Conservation (phyloP, 1,140 invertebrate species). For the Sarcophaga peregrina region DNA sequence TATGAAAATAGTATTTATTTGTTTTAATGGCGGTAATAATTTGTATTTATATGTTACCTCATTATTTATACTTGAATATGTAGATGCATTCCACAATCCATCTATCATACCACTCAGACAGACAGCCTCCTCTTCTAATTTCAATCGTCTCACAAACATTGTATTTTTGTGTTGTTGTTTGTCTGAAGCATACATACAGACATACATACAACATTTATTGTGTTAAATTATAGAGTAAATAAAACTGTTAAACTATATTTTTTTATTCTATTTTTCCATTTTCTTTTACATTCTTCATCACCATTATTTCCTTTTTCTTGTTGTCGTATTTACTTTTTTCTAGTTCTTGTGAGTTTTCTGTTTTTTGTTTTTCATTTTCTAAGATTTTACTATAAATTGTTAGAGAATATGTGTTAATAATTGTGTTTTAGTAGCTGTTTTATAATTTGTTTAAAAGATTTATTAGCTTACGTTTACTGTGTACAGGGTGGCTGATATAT, state of each 20-base stretch:
- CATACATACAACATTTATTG: background rate
- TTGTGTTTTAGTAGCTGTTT: slow-evolving; percentile 7
- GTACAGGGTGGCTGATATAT: too few relatives aligned
- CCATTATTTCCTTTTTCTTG: too few relatives aligned
- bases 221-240: background rate
- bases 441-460: background rate
- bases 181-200: too few relatives aligned
- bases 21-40: slow-evolving; percentile 12
- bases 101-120: too few relatives aligned
- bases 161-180: too few relatives aligned
- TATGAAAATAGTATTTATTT: background rate
- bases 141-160: background rate
- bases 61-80: slow-evolving; percentile 3
- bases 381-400: background rate
- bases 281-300: background rate
- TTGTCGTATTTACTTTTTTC: too few relatives aligned
- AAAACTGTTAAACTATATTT: background rate
- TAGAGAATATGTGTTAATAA: background rate
- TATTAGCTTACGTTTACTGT: background rate
- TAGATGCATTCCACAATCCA: too few relatives aligned
- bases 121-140: background rate
- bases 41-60: slow-evolving; percentile 15
- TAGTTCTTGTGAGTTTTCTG: background rate
- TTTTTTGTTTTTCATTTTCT: background rate
- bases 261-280: background rate